These are phyloP conservation scores for Plebejus anna DNA, from an alignment of 2,888 invertebrate genomes.

Conservation along the genomic window DNA sequence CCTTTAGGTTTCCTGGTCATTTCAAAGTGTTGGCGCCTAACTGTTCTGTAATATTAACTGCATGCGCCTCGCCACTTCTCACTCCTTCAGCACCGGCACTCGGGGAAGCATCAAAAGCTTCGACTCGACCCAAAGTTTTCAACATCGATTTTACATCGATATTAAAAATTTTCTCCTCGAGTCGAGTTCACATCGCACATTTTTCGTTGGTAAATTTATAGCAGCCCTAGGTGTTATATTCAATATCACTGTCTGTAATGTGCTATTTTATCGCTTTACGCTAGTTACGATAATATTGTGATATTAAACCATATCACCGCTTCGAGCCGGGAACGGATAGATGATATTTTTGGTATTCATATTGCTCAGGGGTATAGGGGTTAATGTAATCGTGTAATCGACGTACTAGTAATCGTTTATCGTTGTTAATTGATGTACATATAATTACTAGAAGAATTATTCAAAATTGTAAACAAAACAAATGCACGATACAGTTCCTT, in stretches of 20 bases:
- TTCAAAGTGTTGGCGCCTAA: slow-evolving; percentile 56
- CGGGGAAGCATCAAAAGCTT: not conserved
- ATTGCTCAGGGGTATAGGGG: slow-evolving; percentile 68
- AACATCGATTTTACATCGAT: not conserved
- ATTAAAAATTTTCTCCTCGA: not conserved
- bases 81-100: slow-evolving; percentile 53
- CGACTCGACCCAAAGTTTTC: slow-evolving; percentile 4
- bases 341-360: slow-evolving; percentile 73
- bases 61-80: slow-evolving; percentile 62
- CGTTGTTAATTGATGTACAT: slow-evolving; percentile 54
- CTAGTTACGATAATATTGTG: slow-evolving; percentile 53
- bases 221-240: slow-evolving; percentile 26
- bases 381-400: slow-evolving; percentile 53
- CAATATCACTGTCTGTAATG: slow-evolving; percentile 28
- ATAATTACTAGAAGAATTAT: slow-evolving; percentile 53
- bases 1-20: slow-evolving; percentile 42
- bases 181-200: not conserved
- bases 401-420: slow-evolving; percentile 45
- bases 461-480: slow-evolving; percentile 68
- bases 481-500: slow-evolving; percentile 79
- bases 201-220: not conserved
- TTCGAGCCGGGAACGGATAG: slow-evolving; percentile 55
- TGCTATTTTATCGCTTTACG: slow-evolving; percentile 34
- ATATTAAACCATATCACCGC: slow-evolving; percentile 73
- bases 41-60: slow-evolving; percentile 49